Evolutionary conservation across 2,113 vertebrate species (phyloP).

Genomic region (Tragulus kanchil): DNA sequence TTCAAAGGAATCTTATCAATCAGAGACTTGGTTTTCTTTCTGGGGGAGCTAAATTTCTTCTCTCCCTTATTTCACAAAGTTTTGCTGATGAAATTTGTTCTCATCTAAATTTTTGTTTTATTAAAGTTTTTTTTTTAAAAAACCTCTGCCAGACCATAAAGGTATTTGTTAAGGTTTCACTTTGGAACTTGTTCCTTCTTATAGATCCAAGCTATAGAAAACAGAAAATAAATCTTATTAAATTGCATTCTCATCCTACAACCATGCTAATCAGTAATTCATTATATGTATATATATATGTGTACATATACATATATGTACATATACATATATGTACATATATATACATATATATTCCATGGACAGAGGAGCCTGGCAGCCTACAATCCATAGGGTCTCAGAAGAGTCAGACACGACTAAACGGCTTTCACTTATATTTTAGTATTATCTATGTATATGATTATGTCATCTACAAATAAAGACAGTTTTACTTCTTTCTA

Average conservation of each 20-base stretch:
- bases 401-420: too few relatives aligned
- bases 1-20: background rate
- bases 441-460: background rate
- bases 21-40: background rate
- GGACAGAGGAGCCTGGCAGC: too few relatives aligned
- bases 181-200: background rate
- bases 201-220: background rate
- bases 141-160: background rate
- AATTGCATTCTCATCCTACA: background rate
- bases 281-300: background rate
- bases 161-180: background rate
- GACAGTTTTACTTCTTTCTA: background rate
- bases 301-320: too few relatives aligned
- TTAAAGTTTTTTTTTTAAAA: background rate
- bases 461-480: background rate
- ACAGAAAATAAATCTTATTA: background rate
- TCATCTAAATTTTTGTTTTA: conserved; percentile 6
- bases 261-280: background rate
- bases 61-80: background rate
- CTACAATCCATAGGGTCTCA: too few relatives aligned
- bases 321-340: background rate
- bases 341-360: background rate
- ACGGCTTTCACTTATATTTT: too few relatives aligned
- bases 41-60: background rate
- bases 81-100: conserved; percentile 12